These are phyloP conservation scores for Pterois miles DNA, from an alignment of 2,797 vertebrate species.

Conservation along the genomic window DNA sequence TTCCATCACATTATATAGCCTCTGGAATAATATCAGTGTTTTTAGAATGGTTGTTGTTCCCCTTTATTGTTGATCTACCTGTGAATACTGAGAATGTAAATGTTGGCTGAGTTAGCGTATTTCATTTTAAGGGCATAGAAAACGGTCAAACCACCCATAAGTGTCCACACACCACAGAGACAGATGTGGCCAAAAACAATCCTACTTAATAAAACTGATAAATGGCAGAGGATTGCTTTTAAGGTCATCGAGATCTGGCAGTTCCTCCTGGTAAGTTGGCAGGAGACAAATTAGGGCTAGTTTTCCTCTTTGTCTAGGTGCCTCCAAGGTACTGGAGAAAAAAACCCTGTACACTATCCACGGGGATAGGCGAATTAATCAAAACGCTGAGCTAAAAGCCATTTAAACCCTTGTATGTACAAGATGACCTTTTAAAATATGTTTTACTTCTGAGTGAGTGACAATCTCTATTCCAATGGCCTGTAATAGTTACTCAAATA, in stretches of 20 bases:
- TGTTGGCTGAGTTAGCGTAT: background rate
- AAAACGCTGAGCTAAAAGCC: slow-evolving; percentile 60
- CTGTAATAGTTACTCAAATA: slow-evolving; percentile 52
- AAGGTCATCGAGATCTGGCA: slow-evolving; percentile 70
- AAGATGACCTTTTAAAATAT: slow-evolving; percentile 61
- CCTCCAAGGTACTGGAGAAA: slow-evolving; percentile 41
- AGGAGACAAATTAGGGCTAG: slow-evolving; percentile 70
- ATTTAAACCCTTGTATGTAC: slow-evolving; percentile 58
- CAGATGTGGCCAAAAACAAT: slow-evolving; percentile 37
- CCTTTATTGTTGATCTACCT: background rate
- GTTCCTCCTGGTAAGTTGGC: slow-evolving; percentile 52
- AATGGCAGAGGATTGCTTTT: slow-evolving; percentile 62
- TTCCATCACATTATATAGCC: no score
- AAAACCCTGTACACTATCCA: slow-evolving; percentile 28
- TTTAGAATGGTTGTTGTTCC: no score
- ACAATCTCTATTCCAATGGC: slow-evolving; percentile 34
- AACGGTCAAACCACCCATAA: slow-evolving; percentile 44
- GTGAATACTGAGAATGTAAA: background rate
- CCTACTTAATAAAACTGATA: slow-evolving; percentile 69
- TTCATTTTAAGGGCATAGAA: slow-evolving; percentile 13
- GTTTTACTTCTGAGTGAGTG: slow-evolving; percentile 37
- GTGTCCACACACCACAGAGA: slow-evolving; percentile 37
- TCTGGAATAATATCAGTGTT: no score
- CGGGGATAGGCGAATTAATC: slow-evolving; percentile 54
- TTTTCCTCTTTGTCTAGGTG: slow-evolving; percentile 45